phyloP scores from a whole-genome alignment of 2,888 invertebrate genomes.

The Noctua fimbriata region DNA sequence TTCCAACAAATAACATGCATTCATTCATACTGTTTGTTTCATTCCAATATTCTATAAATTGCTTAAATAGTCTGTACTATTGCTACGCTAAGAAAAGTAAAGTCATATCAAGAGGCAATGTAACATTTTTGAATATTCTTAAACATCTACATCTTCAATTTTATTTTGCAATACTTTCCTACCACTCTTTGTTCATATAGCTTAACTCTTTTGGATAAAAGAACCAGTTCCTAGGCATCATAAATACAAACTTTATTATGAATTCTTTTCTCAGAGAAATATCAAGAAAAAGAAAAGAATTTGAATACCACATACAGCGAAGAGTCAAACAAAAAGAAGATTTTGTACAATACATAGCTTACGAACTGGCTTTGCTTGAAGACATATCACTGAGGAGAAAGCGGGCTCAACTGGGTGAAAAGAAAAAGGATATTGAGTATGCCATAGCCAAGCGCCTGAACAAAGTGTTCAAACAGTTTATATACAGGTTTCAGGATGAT shows the following conservation, averaged over 20 bases:
- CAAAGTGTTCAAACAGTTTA: constrained; percentile 93
- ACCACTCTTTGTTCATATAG: background rate
- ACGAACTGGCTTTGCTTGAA: constrained; percentile 92
- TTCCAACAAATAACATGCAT: background rate
- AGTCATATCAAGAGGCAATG: background rate
- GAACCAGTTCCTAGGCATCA: background rate
- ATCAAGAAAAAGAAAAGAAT: constrained; percentile 92
- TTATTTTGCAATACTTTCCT: background rate
- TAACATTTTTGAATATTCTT: background rate
- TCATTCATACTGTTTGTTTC: background rate
- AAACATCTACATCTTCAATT: background rate
- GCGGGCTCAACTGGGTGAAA: constrained; percentile 89
- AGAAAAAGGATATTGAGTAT: constrained; percentile 92
- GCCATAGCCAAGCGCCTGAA: constrained; percentile 93
- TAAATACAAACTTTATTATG: background rate
- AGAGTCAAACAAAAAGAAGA: constrained; percentile 93
- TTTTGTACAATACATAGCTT: constrained; percentile 93
- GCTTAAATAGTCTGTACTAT: background rate
- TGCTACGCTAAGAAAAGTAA: background rate
- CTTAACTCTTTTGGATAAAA: background rate
- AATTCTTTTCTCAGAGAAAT: constrained; percentile 89
- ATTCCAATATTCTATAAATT: background rate
- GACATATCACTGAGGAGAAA: constrained; percentile 91
- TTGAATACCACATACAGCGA: constrained; percentile 93
- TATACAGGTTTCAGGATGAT: constrained; percentile 93